These are phyloP conservation scores for Listrodromus nycthemerus DNA, from an alignment of 2,888 invertebrate species.

Conservation along the genomic window DNA sequence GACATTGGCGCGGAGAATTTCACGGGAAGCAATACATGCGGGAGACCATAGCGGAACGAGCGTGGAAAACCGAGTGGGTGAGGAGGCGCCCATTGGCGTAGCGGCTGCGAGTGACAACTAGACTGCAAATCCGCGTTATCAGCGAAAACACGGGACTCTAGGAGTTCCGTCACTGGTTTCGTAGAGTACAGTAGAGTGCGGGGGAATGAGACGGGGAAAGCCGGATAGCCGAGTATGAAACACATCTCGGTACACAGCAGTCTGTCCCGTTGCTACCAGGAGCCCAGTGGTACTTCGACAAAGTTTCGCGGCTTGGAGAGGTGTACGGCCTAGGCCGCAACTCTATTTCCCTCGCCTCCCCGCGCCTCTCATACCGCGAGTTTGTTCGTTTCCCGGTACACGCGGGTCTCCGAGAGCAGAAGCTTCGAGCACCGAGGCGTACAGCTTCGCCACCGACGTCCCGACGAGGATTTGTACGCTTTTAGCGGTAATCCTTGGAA, in stretches of 20 bases:
- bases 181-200: not conserved
- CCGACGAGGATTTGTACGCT: constrained; percentile 82
- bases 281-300: constrained; percentile 48
- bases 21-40: constrained; percentile 12
- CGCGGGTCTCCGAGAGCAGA: constrained; percentile 38
- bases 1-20: constrained; percentile 4
- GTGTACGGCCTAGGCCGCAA: constrained; percentile 56
- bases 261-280: constrained; percentile 50
- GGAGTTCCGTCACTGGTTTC: constrained; percentile 46
- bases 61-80: not conserved
- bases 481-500: constrained; percentile 80
- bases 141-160: constrained; percentile 41
- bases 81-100: constrained; percentile 7
- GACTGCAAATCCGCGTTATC: constrained; percentile 65
- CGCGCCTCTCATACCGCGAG: constrained; percentile 25
- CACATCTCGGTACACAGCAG: constrained; percentile 30
- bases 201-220: not conserved
- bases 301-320: constrained; percentile 55
- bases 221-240: constrained; percentile 50
- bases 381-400: constrained; percentile 44
- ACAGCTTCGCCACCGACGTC: constrained; percentile 61
- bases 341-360: constrained; percentile 60
- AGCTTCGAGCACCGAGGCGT: constrained; percentile 55
- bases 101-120: constrained; percentile 62
- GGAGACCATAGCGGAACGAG: not conserved